Conservation (phyloP, 2,113 vertebrate species). For the Gobiocypris rarus region DNA sequence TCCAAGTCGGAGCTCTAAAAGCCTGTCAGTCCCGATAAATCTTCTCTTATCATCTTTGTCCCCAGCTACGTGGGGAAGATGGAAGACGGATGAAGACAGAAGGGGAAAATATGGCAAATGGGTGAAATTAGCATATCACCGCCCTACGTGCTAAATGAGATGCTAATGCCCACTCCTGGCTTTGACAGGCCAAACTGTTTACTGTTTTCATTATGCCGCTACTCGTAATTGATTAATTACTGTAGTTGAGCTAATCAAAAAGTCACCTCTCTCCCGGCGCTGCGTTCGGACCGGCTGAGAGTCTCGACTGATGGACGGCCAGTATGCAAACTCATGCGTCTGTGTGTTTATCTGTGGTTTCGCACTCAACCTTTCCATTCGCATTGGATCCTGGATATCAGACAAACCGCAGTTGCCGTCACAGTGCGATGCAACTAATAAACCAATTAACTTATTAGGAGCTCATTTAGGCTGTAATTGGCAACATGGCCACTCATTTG, state of each 20-base stretch:
- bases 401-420: slow-evolving; percentile 66
- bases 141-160: not conserved
- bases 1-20: slow-evolving; percentile 48
- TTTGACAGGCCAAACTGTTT: slow-evolving; percentile 54
- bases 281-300: slow-evolving; percentile 55
- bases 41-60: slow-evolving; percentile 59
- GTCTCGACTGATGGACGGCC: slow-evolving; percentile 53
- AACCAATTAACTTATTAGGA: slow-evolving; percentile 81
- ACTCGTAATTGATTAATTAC: slow-evolving; percentile 75
- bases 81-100: slow-evolving; percentile 13
- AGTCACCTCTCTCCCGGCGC: slow-evolving; percentile 69
- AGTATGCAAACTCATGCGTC: slow-evolving; percentile 55
- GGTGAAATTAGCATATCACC: not conserved
- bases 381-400: slow-evolving; percentile 67
- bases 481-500: slow-evolving; percentile 75
- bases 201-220: slow-evolving; percentile 66
- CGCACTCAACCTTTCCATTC: not conserved
- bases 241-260: slow-evolving; percentile 74
- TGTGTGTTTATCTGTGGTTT: slow-evolving; percentile 40
- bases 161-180: slow-evolving; percentile 40
- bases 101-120: not conserved
- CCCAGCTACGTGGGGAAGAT: slow-evolving; percentile 19
- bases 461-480: slow-evolving; percentile 74
- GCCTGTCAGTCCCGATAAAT: slow-evolving; percentile 58
- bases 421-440: slow-evolving; percentile 72